Base-by-base conservation (phyloP, 1,140 invertebrate species). In the Sminthurides bifidus region DNA sequence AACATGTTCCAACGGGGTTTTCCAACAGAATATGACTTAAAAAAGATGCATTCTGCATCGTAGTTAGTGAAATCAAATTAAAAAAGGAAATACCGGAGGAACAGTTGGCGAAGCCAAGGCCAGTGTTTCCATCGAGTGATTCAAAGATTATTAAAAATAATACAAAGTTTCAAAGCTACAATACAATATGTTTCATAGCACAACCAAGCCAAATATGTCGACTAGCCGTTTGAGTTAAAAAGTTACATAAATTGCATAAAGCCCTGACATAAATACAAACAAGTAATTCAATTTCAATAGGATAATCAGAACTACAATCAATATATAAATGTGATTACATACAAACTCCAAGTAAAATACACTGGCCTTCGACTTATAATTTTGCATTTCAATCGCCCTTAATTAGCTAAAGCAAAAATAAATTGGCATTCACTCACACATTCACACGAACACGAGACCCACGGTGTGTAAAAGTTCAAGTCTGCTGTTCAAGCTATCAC, bases 301-400 rank as follows among this genome's bases (percentile, higher is more conserved):
- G n/a, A n/a, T n/a, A n/a, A n/a, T n/a, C n/a, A n/a, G n/a, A n/a
- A n/a, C n/a, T n/a, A n/a, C n/a, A n/a, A n/a, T n/a, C n/a, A n/a
- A n/a, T n/a, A n/a, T n/a, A n/a, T n/a, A n/a, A n/a, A n/a, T n/a
- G n/a, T n/a, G n/a, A n/a, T n/a, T n/a, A n/a, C n/a, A n/a, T n/a
- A n/a, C n/a, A n/a, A n/a, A n/a, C n/a, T n/a, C n/a, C n/a, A n/a
- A 26, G 19, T 40, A 59, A 59, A 59, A 31, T 54, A 59, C 63
- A 64, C 57, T 64, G 63, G 58, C 52, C 59, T 64, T 56, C 12
- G 52, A 58, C 59, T 57, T 41, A 40, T 35, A 43, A 24, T 48
- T 58, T 64, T 64, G 63, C 59, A 61, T 64, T 64, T 64, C 59
- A 59, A 61, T 61, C 56, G 63, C 63, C 63, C 63, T 64, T 64